Percentiles rank a stretch among this genome's conserved stretches.
phyloP scores from a whole-genome alignment of 2,113 vertebrate species.

The Promerops cafer region DNA sequence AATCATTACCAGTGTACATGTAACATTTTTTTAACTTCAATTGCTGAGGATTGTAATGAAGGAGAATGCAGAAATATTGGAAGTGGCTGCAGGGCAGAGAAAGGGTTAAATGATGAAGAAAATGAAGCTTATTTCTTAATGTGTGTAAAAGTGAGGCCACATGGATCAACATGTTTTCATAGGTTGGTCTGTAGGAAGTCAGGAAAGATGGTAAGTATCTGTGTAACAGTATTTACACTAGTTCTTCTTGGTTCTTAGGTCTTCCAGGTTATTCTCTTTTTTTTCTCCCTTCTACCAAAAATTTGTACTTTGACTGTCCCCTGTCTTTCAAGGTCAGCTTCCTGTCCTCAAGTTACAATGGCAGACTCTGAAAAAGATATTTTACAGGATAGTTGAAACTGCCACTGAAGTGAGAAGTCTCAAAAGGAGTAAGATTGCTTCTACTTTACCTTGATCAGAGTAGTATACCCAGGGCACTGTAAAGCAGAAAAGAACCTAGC shows the following conservation, averaged over 20 bases:
- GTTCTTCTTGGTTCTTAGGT: background rate
- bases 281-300: background rate
- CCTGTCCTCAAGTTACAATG: background rate
- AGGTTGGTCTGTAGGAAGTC: background rate
- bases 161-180: background rate
- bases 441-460: background rate
- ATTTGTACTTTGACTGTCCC: background rate
- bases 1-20: background rate
- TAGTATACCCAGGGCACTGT: background rate
- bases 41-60: background rate
- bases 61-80: background rate
- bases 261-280: background rate
- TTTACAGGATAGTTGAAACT: background rate
- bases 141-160: background rate
- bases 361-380: background rate
- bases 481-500: background rate
- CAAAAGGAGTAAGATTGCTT: background rate
- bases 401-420: background rate
- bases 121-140: background rate
- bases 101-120: background rate
- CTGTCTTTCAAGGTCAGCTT: background rate
- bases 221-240: background rate
- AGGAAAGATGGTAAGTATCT: background rate
- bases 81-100: background rate
- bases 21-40: background rate